Percentiles rank a stretch among this genome's conserved stretches.
Evolutionary conservation across 2,113 vertebrate species (phyloP).

Genomic region (Ammodytes dubius): DNA sequence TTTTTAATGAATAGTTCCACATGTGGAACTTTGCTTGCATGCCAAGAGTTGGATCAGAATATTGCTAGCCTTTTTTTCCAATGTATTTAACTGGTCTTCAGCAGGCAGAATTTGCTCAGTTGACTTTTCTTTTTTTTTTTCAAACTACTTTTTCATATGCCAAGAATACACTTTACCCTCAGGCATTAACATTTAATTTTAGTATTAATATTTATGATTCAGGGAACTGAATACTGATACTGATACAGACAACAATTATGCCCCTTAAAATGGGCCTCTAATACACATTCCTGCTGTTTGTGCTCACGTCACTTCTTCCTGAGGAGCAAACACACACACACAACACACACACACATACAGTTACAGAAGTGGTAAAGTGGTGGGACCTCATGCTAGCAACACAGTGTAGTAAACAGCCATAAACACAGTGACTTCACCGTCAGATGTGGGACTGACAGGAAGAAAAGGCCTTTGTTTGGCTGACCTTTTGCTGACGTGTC

Average conservation of each 20-base stretch:
- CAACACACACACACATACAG: conserved; percentile 16
- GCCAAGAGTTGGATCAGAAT: too few relatives aligned
- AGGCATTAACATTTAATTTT: background rate
- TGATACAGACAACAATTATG: background rate
- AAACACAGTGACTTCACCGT: conserved; percentile 68
- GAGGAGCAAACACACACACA: conserved; percentile 3
- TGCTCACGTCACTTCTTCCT: background rate
- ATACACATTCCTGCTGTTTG: background rate
- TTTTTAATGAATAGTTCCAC: too few relatives aligned
- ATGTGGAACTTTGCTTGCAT: too few relatives aligned
- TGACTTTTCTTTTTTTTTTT: background rate
- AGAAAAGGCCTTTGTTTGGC: conserved; percentile 62
- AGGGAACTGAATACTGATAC: background rate
- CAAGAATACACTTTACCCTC: background rate
- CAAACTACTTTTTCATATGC: background rate
- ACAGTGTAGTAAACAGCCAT: conserved; percentile 44
- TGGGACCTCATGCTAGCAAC: conserved; percentile 35
- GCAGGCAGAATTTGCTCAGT: too few relatives aligned
- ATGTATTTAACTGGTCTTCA: too few relatives aligned
- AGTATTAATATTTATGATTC: background rate
- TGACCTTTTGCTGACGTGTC: conserved; percentile 67
- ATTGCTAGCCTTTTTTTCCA: too few relatives aligned
- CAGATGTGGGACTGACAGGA: conserved; percentile 53
- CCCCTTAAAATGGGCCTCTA: background rate
- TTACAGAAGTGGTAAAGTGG: conserved; percentile 6